Evolutionary conservation across 2,888 invertebrate genomes (phyloP).

Genomic region (Drosophila diplacantha): DNA sequence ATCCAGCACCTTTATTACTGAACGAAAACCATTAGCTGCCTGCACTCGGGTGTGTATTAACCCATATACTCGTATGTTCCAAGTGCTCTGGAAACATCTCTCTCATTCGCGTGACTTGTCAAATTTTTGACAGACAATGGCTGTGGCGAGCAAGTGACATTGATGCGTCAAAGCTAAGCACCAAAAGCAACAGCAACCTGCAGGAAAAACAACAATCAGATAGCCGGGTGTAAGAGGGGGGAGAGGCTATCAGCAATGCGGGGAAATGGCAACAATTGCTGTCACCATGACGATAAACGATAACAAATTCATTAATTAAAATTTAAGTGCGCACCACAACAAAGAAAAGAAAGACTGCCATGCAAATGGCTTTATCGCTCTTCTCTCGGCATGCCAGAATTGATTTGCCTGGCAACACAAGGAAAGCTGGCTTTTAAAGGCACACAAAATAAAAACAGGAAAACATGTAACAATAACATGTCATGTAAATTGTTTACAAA

Average conservation of each 20-base stretch:
- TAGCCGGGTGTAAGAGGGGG: slow-evolving; percentile 8
- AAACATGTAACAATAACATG: slow-evolving; percentile 16
- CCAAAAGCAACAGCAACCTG: slow-evolving; percentile 9
- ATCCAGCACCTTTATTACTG: slow-evolving; percentile 12
- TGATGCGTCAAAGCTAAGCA: slow-evolving; percentile 23
- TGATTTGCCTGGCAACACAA: slow-evolving; percentile 20
- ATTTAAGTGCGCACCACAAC: slow-evolving; percentile 40
- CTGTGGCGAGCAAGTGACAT: slow-evolving; percentile 27
- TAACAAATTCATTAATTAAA: slow-evolving; percentile 65
- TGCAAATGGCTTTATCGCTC: slow-evolving; percentile 40
- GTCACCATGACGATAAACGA: slow-evolving; percentile 58
- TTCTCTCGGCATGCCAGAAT: slow-evolving; percentile 11
- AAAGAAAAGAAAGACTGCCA: slow-evolving; percentile 17
- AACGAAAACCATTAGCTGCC: slow-evolving; percentile 20
- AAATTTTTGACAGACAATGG: slow-evolving; percentile 42
- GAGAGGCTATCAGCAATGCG: slow-evolving; percentile 42
- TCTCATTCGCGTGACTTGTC: slow-evolving; percentile 42
- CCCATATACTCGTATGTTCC: slow-evolving; percentile 34
- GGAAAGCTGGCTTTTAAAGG: slow-evolving; percentile 13
- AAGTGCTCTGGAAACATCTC: slow-evolving; percentile 27
- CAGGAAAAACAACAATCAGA: slow-evolving; percentile 29
- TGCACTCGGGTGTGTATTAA: slow-evolving; percentile 22
- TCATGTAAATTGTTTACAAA: slow-evolving; percentile 5
- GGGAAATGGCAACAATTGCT: slow-evolving; percentile 32
- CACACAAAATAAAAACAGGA: background rate